Evolutionary conservation across 2,888 invertebrate species (phyloP).

Genomic region (Lochmaea crataegi): DNA sequence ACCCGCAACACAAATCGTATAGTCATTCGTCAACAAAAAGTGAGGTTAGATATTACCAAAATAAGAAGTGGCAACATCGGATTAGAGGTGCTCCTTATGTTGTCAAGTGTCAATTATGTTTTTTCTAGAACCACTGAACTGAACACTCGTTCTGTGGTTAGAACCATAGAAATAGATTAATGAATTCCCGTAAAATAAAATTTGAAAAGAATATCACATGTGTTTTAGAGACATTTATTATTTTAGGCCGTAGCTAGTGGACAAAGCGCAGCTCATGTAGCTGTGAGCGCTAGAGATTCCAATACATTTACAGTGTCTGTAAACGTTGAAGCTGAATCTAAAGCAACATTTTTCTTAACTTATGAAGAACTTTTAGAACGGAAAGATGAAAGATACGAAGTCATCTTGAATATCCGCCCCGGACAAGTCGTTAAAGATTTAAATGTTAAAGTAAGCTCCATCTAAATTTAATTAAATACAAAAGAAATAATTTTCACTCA

Average conservation of each 20-base stretch:
- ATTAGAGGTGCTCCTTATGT: too few relatives aligned
- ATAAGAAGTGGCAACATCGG: too few relatives aligned
- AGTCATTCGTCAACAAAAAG: too few relatives aligned
- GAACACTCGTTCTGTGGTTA: too few relatives aligned
- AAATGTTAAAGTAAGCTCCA: slow-evolving; percentile 61
- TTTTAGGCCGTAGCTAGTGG: slow-evolving; percentile 39
- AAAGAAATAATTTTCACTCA: background rate
- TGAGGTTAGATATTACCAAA: too few relatives aligned
- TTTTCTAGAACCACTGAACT: background rate
- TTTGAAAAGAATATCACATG: background rate
- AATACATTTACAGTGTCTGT: slow-evolving; percentile 75
- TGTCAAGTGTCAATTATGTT: background rate
- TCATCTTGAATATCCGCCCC: slow-evolving; percentile 75
- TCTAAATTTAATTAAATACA: background rate
- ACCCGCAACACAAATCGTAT: too few relatives aligned
- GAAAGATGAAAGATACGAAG: slow-evolving; percentile 73
- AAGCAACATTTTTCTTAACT: slow-evolving; percentile 74
- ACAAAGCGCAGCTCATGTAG: slow-evolving; percentile 70
- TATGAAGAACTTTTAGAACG: slow-evolving; percentile 77
- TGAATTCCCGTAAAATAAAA: too few relatives aligned
- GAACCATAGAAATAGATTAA: too few relatives aligned
- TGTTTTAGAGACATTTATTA: background rate
- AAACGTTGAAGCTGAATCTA: slow-evolving; percentile 71
- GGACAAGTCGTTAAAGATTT: slow-evolving; percentile 73
- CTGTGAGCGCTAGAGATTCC: slow-evolving; percentile 74